phyloP scores from a whole-genome alignment of 2,888 invertebrate species.

The Pristionchus arcanus region DNA sequence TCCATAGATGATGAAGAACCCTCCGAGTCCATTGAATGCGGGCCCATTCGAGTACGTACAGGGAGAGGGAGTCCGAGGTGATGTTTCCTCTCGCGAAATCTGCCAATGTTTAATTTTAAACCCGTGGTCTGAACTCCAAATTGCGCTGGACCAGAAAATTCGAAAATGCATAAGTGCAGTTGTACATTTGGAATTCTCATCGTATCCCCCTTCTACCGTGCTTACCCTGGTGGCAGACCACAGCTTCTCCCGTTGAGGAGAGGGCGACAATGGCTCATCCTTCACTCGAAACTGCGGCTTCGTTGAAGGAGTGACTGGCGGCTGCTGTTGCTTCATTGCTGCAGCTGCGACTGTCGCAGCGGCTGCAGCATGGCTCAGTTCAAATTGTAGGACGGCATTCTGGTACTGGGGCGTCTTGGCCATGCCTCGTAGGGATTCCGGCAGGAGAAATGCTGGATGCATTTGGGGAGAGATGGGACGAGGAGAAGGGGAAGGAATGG shows the following conservation, averaged over 20 bases:
- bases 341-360: neutral
- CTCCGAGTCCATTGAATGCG: neutral
- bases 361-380: neutral
- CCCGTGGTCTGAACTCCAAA: too few relatives aligned
- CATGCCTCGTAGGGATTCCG: neutral
- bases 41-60: neutral
- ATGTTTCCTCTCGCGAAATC: neutral
- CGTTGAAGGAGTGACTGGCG: too few relatives aligned
- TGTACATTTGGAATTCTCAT: too few relatives aligned
- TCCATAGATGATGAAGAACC: conserved; percentile 25
- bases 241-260: too few relatives aligned
- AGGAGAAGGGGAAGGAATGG: neutral
- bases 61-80: neutral
- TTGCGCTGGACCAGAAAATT: too few relatives aligned
- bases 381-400: neutral
- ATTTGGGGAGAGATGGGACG: neutral
- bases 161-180: too few relatives aligned
- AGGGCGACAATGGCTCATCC: too few relatives aligned
- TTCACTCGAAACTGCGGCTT: too few relatives aligned
- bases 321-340: neutral
- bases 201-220: too few relatives aligned
- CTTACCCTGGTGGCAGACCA: too few relatives aligned
- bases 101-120: neutral
- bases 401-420: neutral
- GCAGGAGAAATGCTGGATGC: neutral